These are phyloP conservation scores for Chromobotia macracanthus DNA, from an alignment of 2,797 vertebrate genomes.

Conservation along the genomic window DNA sequence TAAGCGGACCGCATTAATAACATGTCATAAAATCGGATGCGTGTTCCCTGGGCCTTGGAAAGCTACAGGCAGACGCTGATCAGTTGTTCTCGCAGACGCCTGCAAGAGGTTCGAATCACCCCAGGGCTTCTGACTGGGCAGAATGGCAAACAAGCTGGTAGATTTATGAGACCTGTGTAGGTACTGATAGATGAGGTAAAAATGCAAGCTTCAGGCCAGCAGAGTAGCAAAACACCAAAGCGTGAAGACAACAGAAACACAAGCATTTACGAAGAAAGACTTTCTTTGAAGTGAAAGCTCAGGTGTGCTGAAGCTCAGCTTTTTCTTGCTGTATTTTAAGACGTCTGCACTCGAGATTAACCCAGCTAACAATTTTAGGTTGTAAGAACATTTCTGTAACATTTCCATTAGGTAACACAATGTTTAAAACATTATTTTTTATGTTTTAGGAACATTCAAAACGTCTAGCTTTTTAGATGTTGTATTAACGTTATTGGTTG, in stretches of 20 bases:
- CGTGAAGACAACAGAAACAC: conserved; percentile 36
- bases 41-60: conserved; percentile 31
- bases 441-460: too few species aligned
- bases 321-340: background rate
- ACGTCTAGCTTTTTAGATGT: too few species aligned
- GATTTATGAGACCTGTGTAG: conserved; percentile 48
- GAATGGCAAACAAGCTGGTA: conserved; percentile 49
- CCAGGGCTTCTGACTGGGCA: conserved; percentile 42
- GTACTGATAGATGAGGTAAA: conserved; percentile 52
- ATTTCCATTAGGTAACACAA: too few species aligned
- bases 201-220: conserved; percentile 49
- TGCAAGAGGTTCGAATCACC: conserved; percentile 39
- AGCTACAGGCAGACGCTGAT: conserved; percentile 44
- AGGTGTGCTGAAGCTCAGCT: conserved; percentile 23
- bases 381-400: too few species aligned
- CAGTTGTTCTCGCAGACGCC: conserved; percentile 32
- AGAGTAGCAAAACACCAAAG: conserved; percentile 34
- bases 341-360: too few species aligned
- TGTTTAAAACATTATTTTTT: too few species aligned
- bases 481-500: too few species aligned
- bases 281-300: conserved; percentile 21
- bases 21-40: conserved; percentile 30
- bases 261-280: background rate
- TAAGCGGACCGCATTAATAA: conserved; percentile 44
- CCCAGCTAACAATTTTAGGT: too few species aligned